Percentiles rank a stretch among this genome's conserved stretches.
Conservation (phyloP, 2,888 invertebrate genomes). For the Drosophila limbata region DNA sequence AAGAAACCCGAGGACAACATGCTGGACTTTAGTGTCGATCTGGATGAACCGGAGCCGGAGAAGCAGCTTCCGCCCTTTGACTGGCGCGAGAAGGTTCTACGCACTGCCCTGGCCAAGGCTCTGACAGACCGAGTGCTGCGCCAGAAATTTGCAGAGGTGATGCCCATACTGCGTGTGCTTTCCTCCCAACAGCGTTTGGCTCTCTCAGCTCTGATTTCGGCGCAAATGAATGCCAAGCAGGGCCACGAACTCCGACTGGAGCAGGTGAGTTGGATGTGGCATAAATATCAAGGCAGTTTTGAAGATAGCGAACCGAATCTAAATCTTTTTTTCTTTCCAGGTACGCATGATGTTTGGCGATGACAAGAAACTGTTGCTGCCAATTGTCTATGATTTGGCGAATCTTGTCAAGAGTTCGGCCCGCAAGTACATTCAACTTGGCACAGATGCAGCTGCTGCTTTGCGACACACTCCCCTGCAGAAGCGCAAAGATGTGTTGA, state of each 20-base stretch:
- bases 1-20: constrained; percentile 62
- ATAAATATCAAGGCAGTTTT: too few relatives aligned
- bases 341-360: constrained; percentile 88
- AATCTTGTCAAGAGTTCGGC: constrained; percentile 87
- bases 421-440: constrained; percentile 73
- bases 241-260: constrained; percentile 86
- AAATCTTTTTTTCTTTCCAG: too few relatives aligned
- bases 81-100: constrained; percentile 86
- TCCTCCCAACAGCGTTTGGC: constrained; percentile 88
- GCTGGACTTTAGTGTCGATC: constrained; percentile 72
- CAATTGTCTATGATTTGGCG: constrained; percentile 89
- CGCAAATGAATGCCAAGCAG: constrained; percentile 87
- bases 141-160: constrained; percentile 88
- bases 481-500: constrained; percentile 65
- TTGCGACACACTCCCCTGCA: constrained; percentile 42
- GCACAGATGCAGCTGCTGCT: constrained; percentile 52
- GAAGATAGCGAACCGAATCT: too few relatives aligned
- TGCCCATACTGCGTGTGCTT: constrained; percentile 89
- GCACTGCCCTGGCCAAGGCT: constrained; percentile 87
- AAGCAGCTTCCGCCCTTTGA: constrained; percentile 73
- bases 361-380: constrained; percentile 87
- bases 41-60: constrained; percentile 65
- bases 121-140: constrained; percentile 87
- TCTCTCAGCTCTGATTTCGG: constrained; percentile 88
- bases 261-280: constrained; percentile 85